These are phyloP conservation scores for Lithophane leautieri DNA, from an alignment of 2,888 invertebrate genomes.

Conservation along the genomic window DNA sequence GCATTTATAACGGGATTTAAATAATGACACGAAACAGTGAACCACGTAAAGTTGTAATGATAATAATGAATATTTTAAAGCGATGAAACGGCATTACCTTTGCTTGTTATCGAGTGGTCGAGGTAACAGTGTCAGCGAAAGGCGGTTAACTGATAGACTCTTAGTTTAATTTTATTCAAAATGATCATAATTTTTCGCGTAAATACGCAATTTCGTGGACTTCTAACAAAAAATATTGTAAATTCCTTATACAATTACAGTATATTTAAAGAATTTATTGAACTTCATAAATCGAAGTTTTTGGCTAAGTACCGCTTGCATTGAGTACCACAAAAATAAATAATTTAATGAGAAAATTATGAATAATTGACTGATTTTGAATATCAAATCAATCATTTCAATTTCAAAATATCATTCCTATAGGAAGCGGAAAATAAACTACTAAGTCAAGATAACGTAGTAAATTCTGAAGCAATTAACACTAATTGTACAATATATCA, in stretches of 20 bases:
- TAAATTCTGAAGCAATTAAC: constrained; percentile 15
- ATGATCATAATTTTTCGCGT: background rate
- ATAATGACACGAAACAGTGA: constrained; percentile 72
- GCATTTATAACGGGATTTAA: constrained; percentile 67
- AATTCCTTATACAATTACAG: background rate
- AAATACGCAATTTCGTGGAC: background rate
- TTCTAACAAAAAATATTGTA: background rate
- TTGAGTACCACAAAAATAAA: background rate
- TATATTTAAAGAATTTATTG: constrained; percentile 2
- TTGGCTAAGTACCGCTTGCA: background rate
- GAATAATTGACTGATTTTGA: background rate
- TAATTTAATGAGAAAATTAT: background rate
- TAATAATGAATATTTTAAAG: constrained; percentile 65
- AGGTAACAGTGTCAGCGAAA: constrained; percentile 53
- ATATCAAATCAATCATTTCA: background rate
- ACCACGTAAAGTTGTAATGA: constrained; percentile 67
- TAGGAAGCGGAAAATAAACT: constrained; percentile 1
- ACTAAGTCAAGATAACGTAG: too few species aligned
- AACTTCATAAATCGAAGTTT: background rate
- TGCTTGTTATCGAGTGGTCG: constrained; percentile 59
- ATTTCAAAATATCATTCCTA: background rate
- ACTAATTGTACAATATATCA: constrained; percentile 28
- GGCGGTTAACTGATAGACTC: constrained; percentile 9
- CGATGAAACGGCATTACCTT: constrained; percentile 61
- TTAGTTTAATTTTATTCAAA: background rate